These are phyloP conservation scores for Euura saliciscinereae DNA, from an alignment of 1,140 invertebrate species.

Conservation along the genomic window DNA sequence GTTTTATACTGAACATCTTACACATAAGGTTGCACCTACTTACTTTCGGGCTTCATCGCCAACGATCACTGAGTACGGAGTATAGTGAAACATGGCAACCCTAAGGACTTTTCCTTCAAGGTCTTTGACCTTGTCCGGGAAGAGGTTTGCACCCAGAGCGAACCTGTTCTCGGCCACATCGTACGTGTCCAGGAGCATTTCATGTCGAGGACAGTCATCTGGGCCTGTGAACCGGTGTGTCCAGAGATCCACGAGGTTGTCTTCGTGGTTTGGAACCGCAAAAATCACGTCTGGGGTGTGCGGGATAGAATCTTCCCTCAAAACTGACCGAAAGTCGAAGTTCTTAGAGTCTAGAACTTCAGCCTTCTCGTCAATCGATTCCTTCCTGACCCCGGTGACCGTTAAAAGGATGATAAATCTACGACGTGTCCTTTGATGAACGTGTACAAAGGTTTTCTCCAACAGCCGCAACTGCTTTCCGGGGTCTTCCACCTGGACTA, in stretches of 20 bases:
- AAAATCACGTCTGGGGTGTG: neutral
- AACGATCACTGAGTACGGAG: neutral
- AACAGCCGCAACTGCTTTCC: neutral
- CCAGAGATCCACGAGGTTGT: neutral
- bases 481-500: neutral
- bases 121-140: neutral
- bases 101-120: neutral
- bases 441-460: neutral
- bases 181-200: neutral
- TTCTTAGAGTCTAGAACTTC: neutral
- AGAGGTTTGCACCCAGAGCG: neutral
- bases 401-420: neutral
- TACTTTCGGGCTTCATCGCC: too few species aligned
- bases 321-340: neutral
- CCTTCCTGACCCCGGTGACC: neutral
- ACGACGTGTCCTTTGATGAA: neutral
- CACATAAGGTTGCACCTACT: too few species aligned
- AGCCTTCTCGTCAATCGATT: neutral
- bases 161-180: neutral
- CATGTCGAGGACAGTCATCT: neutral
- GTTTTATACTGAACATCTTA: too few species aligned
- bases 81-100: neutral
- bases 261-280: neutral
- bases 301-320: neutral
- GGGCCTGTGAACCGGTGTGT: neutral